phyloP scores from a whole-genome alignment of 2,888 invertebrate genomes.

The Isoperla grammatica region DNA sequence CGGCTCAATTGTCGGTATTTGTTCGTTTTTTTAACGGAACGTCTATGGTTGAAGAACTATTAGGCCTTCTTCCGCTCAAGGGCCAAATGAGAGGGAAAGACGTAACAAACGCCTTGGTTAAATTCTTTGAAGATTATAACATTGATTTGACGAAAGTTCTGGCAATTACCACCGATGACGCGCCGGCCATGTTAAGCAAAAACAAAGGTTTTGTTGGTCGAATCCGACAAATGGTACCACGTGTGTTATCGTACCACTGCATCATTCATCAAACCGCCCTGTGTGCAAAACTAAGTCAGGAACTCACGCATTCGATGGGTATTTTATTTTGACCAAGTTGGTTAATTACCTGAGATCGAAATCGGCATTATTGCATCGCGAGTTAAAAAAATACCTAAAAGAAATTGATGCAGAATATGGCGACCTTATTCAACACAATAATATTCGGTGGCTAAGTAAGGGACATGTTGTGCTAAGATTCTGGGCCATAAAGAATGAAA shows the following conservation, averaged over 20 bases:
- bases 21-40: slow-evolving; percentile 6
- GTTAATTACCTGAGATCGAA: slow-evolving; percentile 16
- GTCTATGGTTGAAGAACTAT: not conserved
- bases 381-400: slow-evolving; percentile 21
- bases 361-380: slow-evolving; percentile 33
- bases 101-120: not conserved
- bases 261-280: slow-evolving; percentile 33
- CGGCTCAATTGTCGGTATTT: slow-evolving; percentile 35
- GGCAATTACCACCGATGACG: slow-evolving; percentile 28
- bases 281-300: slow-evolving; percentile 5
- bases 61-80: slow-evolving; percentile 9
- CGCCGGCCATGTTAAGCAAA: slow-evolving; percentile 33
- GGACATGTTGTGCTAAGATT: slow-evolving; percentile 19
- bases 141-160: not conserved
- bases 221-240: slow-evolving; percentile 30
- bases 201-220: slow-evolving; percentile 33
- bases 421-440: slow-evolving; percentile 35
- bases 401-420: slow-evolving; percentile 35
- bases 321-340: slow-evolving; percentile 11
- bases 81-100: not conserved
- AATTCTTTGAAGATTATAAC: not conserved
- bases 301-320: slow-evolving; percentile 2
- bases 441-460: slow-evolving; percentile 35
- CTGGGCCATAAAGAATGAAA: slow-evolving; percentile 13
- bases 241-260: slow-evolving; percentile 17